These are phyloP conservation scores for Drosophila pseudoobscura DNA, from an alignment of 1,140 invertebrate species.

Conservation along the genomic window DNA sequence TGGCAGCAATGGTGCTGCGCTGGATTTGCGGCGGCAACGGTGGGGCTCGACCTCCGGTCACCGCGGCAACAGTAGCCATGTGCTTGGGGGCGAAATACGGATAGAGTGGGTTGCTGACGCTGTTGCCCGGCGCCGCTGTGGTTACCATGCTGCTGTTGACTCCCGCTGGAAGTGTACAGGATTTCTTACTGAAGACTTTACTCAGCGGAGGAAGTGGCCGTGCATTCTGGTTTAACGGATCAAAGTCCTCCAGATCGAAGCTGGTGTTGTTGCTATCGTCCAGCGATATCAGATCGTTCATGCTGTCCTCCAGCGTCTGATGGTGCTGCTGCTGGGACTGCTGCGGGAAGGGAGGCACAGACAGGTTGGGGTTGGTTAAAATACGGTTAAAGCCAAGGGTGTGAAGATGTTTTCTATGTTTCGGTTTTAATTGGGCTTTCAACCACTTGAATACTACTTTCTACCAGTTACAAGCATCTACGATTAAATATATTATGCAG, in stretches of 20 bases:
- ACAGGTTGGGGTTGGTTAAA: slow-evolving; percentile 31
- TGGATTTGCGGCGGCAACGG: slow-evolving; percentile 59
- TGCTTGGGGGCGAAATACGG: slow-evolving; percentile 85
- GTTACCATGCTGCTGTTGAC: slow-evolving; percentile 79
- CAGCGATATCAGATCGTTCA: slow-evolving; percentile 82
- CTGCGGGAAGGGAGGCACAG: slow-evolving; percentile 22
- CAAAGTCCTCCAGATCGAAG: slow-evolving; percentile 82
- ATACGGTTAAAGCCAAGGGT: slow-evolving; percentile 14
- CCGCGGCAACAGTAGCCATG: slow-evolving; percentile 68
- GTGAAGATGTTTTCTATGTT: slow-evolving; percentile 2
- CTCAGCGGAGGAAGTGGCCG: slow-evolving; percentile 68
- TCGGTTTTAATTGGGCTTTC: slow-evolving; percentile 12
- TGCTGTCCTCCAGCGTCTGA: slow-evolving; percentile 61
- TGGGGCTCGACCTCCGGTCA: slow-evolving; percentile 48
- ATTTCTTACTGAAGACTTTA: slow-evolving; percentile 72
- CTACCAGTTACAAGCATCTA: too few relatives aligned
- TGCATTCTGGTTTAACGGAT: slow-evolving; percentile 82
- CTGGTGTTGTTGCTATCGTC: slow-evolving; percentile 81
- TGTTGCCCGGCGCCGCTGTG: slow-evolving; percentile 25
- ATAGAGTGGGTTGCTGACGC: slow-evolving; percentile 86
- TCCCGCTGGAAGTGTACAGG: slow-evolving; percentile 84
- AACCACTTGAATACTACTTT: too few relatives aligned
- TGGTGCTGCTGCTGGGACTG: slow-evolving; percentile 64
- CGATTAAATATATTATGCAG: too few relatives aligned
- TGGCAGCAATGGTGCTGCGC: slow-evolving; percentile 41